phyloP scores from a whole-genome alignment of 2,888 invertebrate genomes.

The Hirtodrosophila histrioides region DNA sequence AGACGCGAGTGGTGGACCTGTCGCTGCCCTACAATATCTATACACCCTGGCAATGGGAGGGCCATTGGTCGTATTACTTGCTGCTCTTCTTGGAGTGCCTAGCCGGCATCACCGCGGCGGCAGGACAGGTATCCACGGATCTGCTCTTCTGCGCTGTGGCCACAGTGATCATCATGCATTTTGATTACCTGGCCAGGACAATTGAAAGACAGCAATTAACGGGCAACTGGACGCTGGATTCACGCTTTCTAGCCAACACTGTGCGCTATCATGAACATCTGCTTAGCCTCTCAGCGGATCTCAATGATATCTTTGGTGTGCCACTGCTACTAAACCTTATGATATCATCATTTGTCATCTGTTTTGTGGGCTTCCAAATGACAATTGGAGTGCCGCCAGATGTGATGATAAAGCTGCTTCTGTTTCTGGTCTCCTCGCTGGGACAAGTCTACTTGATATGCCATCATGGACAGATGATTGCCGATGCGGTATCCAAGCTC shows the following conservation, averaged over 20 bases:
- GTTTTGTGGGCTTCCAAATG: constrained; percentile 82
- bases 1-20: constrained; percentile 47
- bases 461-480: constrained; percentile 73
- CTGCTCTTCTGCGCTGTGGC: constrained; percentile 75
- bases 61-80: constrained; percentile 67
- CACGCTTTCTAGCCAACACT: constrained; percentile 37
- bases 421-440: constrained; percentile 74
- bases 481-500: constrained; percentile 64
- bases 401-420: constrained; percentile 64
- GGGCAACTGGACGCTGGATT: constrained; percentile 47
- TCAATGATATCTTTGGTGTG: constrained; percentile 80
- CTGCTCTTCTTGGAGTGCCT: constrained; percentile 59
- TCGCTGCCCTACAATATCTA: constrained; percentile 70
- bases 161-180: constrained; percentile 82
- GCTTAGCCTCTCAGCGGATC: constrained; percentile 50
- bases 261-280: constrained; percentile 74
- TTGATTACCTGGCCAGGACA: constrained; percentile 62
- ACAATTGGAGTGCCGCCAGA: constrained; percentile 66
- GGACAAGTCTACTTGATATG: constrained; percentile 78
- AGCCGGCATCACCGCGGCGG: constrained; percentile 73
- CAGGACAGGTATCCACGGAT: constrained; percentile 80
- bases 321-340: constrained; percentile 79
- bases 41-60: constrained; percentile 67
- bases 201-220: constrained; percentile 38
- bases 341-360: constrained; percentile 81